Evolutionary conservation across 2,888 invertebrate species (phyloP).

Genomic region (Cinara cedri): DNA sequence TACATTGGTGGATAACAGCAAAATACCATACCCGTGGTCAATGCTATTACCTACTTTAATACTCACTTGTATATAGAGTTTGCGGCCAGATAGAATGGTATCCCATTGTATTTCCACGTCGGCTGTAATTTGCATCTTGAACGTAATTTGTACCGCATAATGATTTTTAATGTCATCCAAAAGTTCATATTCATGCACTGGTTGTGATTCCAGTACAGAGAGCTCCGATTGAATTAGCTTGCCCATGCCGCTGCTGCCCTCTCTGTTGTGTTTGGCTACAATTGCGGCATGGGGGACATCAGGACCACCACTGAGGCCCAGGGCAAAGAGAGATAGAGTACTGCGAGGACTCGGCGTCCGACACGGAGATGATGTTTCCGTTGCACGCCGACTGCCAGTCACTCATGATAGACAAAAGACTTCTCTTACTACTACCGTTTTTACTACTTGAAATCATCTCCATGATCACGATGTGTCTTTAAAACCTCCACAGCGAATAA

Average conservation of each 20-base stretch:
- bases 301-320: constrained; percentile 99
- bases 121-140: constrained; percentile 79
- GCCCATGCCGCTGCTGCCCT: constrained; percentile 74
- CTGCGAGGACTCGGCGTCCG: constrained; percentile 61
- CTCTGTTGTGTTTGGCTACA: constrained; percentile 64
- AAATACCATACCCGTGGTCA: neutral
- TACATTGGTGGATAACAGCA: no score
- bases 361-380: constrained; percentile 39
- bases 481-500: constrained; percentile 57
- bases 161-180: constrained; percentile 73
- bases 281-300: constrained; percentile 92
- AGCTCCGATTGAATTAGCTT: constrained; percentile 61
- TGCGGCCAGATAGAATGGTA: constrained; percentile 77
- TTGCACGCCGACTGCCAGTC: constrained; percentile 47
- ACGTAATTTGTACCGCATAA: constrained; percentile 74
- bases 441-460: constrained; percentile 55
- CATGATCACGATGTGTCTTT: constrained; percentile 35
- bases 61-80: constrained; percentile 88
- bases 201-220: constrained; percentile 58
- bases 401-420: constrained; percentile 40
- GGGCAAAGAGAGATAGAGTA: constrained; percentile 86
- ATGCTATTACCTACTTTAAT: constrained; percentile 62
- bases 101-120: constrained; percentile 81
- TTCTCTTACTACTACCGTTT: constrained; percentile 45
- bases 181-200: constrained; percentile 65